phyloP scores from a whole-genome alignment of 2,113 vertebrate species.

The Globicephala melas region DNA sequence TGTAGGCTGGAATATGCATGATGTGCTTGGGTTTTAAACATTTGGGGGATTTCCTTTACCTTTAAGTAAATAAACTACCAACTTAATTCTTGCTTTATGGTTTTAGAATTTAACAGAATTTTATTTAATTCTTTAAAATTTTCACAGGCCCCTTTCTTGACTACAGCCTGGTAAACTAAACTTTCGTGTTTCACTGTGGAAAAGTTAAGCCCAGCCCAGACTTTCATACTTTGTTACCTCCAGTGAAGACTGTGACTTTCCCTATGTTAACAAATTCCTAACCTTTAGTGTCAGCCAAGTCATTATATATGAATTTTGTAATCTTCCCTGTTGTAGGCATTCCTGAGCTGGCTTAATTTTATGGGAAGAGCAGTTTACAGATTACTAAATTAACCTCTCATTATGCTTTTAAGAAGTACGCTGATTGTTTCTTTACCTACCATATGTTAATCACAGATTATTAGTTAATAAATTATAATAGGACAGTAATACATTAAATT shows the following conservation, averaged over 20 bases:
- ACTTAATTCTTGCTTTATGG: background rate
- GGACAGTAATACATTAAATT: background rate
- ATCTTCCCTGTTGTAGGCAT: background rate
- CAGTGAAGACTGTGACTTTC: background rate
- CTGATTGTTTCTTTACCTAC: background rate
- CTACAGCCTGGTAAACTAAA: background rate
- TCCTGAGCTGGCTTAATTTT: background rate
- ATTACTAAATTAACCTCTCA: constrained; percentile 16
- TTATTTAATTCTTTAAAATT: background rate
- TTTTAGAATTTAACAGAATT: constrained; percentile 19
- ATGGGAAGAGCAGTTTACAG: constrained; percentile 17
- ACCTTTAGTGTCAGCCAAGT: background rate
- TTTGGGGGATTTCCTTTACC: background rate
- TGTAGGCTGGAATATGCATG: background rate
- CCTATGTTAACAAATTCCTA: background rate
- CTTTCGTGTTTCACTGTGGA: background rate
- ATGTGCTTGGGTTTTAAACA: background rate
- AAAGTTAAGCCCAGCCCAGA: background rate
- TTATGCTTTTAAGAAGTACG: constrained; percentile 27
- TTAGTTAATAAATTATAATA: constrained; percentile 18
- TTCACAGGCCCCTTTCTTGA: background rate
- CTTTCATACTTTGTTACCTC: background rate
- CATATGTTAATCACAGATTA: background rate
- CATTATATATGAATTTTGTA: background rate
- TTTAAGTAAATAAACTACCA: background rate